Percentiles rank a stretch among this genome's conserved stretches.
Conservation (phyloP, 2,113 vertebrate species). For the Panurus biarmicus region DNA sequence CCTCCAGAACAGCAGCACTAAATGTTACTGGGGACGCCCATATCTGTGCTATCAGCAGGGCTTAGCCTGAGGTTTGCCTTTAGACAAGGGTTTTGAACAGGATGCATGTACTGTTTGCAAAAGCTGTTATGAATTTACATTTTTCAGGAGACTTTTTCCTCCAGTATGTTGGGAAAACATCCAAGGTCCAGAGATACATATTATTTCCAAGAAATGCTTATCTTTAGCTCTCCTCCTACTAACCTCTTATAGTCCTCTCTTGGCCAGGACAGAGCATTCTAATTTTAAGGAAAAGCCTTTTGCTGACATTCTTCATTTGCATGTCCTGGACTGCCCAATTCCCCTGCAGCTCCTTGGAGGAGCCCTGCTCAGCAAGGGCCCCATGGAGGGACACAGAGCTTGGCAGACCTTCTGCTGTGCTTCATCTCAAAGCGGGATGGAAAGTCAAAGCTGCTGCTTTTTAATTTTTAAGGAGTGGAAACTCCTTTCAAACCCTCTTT, state of each 20-base stretch:
- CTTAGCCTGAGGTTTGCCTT: neutral
- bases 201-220: constrained; percentile 8
- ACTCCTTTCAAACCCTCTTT: constrained; percentile 13
- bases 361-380: neutral
- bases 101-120: neutral
- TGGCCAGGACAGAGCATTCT: neutral
- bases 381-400: neutral
- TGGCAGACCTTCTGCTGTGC: neutral
- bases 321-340: neutral
- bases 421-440: neutral
- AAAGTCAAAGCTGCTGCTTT: constrained; percentile 26
- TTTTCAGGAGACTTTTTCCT: neutral
- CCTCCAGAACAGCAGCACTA: neutral
- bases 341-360: neutral
- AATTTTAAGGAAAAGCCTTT: neutral
- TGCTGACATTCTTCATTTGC: neutral
- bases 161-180: neutral
- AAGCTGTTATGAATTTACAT: constrained; percentile 5
- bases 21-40: neutral
- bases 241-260: neutral
- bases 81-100: neutral
- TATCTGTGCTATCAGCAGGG: accelerated
- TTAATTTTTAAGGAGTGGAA: constrained; percentile 20
- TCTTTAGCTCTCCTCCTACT: neutral
- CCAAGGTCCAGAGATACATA: neutral